phyloP scores from a whole-genome alignment of 2,888 invertebrate genomes.

The Podabrus alpinus region DNA sequence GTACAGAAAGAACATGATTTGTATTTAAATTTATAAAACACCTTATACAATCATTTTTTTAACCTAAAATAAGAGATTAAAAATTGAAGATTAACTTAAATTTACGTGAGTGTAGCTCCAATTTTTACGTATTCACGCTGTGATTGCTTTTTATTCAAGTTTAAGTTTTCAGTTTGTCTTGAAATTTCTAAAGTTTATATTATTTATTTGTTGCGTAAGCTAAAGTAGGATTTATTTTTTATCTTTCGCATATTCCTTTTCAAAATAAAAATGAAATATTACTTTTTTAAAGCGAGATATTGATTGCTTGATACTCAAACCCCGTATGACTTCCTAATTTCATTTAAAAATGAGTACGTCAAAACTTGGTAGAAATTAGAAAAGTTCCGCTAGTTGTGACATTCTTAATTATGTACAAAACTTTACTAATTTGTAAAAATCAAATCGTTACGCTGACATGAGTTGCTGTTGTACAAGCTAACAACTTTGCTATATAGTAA shows the following conservation, averaged over 20 bases:
- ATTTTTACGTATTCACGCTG: neutral
- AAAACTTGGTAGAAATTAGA: neutral
- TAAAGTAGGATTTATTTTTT: neutral
- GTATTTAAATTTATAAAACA: slow-evolving; percentile 19
- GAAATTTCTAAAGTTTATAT: neutral
- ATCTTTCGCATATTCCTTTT: neutral
- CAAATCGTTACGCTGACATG: no score
- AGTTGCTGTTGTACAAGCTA: no score
- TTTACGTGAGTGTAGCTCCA: neutral
- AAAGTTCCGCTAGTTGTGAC: neutral
- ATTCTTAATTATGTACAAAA: no score
- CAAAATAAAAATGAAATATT: neutral
- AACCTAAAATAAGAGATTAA: neutral
- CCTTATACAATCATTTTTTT: neutral
- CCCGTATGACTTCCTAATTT: neutral
- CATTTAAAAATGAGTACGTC: neutral
- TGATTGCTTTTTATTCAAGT: neutral
- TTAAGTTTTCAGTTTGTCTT: neutral
- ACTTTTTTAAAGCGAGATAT: neutral
- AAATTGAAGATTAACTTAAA: neutral
- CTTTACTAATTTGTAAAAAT: no score
- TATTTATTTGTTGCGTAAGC: neutral
- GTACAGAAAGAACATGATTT: slow-evolving; percentile 24
- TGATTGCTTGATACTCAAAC: neutral
- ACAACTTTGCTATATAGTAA: no score